These are phyloP conservation scores for Labrus mixtus DNA, from an alignment of 2,113 vertebrate species.

Conservation along the genomic window DNA sequence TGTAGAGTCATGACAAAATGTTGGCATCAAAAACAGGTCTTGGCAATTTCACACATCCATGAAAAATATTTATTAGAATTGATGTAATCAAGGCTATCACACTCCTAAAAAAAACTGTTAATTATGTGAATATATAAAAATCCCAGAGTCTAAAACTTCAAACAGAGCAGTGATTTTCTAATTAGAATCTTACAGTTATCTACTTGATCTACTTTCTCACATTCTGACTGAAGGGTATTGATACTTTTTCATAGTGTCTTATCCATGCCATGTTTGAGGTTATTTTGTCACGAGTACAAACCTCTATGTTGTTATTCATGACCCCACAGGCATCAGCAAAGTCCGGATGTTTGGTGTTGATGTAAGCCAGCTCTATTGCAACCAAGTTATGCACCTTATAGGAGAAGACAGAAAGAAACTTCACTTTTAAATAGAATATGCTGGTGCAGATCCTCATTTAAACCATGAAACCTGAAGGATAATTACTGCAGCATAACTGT, in stretches of 20 bases:
- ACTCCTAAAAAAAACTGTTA: neutral
- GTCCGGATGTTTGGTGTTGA: constrained; percentile 99
- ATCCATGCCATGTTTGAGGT: too few relatives aligned
- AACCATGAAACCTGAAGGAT: accelerated
- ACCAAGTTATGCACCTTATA: constrained; percentile 96
- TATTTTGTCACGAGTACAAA: constrained; percentile 63
- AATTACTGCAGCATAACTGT: neutral
- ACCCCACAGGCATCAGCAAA: constrained; percentile 98
- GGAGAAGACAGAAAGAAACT: neutral
- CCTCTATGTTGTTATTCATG: constrained; percentile 99
- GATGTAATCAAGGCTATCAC: neutral
- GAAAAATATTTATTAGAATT: too few relatives aligned
- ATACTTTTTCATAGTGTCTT: neutral
- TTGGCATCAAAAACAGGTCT: neutral
- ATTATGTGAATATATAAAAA: too few relatives aligned
- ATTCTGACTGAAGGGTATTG: too few relatives aligned
- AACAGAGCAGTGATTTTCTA: too few relatives aligned
- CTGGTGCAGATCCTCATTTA: accelerated
- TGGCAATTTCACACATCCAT: neutral
- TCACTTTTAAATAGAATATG: too few relatives aligned
- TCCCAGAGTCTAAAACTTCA: too few relatives aligned
- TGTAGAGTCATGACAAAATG: constrained; percentile 61
- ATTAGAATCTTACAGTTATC: too few relatives aligned
- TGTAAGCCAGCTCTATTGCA: constrained; percentile 97
- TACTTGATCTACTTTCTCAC: too few relatives aligned